Conservation (phyloP, 2,113 vertebrate genomes). For the Camelus bactrianus region DNA sequence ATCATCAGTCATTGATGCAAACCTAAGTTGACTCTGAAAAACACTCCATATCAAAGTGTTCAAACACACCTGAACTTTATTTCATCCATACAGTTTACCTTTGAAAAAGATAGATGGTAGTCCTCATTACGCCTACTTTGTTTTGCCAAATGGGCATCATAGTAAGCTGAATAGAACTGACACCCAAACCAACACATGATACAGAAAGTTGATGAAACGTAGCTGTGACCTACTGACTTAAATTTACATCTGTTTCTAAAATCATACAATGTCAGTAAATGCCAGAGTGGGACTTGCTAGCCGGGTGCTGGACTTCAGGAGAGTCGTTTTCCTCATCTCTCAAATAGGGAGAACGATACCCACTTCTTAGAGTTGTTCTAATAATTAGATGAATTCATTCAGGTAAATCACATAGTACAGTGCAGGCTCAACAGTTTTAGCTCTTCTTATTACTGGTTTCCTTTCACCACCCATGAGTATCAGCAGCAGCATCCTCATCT, state of each 20-base stretch:
- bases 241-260: neutral
- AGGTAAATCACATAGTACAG: neutral
- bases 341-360: neutral
- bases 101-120: neutral
- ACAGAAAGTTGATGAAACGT: neutral
- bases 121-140: neutral
- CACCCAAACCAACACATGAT: neutral
- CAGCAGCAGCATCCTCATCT: neutral
- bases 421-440: neutral
- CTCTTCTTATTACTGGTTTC: neutral
- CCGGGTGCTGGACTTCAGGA: neutral
- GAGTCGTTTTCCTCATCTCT: neutral
- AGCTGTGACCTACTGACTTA: neutral
- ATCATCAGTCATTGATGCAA: neutral
- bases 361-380: neutral
- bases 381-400: neutral
- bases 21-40: conserved; percentile 29
- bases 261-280: neutral
- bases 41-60: neutral
- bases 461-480: neutral
- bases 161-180: neutral
- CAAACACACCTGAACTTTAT: neutral
- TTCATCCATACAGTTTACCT: neutral
- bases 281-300: neutral
- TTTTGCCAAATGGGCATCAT: neutral